Percentiles rank a stretch among this genome's conserved stretches.
Conservation (phyloP, 2,888 invertebrate species). For the Melieria crassipennis region DNA sequence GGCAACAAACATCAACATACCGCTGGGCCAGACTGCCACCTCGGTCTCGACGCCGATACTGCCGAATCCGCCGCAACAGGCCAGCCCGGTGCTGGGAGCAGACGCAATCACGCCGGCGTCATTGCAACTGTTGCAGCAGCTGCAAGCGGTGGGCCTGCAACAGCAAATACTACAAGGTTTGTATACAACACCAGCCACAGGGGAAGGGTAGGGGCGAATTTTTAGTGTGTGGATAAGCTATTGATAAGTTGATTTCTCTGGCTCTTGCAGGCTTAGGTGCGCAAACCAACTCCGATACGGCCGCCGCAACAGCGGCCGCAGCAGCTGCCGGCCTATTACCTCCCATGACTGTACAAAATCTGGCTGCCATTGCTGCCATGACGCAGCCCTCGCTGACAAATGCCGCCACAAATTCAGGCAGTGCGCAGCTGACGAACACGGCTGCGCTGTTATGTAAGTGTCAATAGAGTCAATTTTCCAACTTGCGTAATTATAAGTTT, state of each 20-base stretch:
- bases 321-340: slow-evolving; percentile 70
- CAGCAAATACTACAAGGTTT: slow-evolving; percentile 73
- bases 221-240: slow-evolving; percentile 4
- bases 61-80: slow-evolving; percentile 65
- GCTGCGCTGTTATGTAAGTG: slow-evolving; percentile 65
- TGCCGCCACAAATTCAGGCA: slow-evolving; percentile 60
- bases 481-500: slow-evolving; percentile 24
- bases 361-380: slow-evolving; percentile 83
- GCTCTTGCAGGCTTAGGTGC: slow-evolving; percentile 55
- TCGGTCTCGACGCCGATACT: slow-evolving; percentile 67
- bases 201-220: neutral
- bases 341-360: slow-evolving; percentile 90
- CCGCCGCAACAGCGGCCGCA: slow-evolving; percentile 59
- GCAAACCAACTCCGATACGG: slow-evolving; percentile 59
- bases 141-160: slow-evolving; percentile 74
- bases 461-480: slow-evolving; percentile 7
- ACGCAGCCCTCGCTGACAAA: slow-evolving; percentile 66
- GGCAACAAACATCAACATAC: slow-evolving; percentile 69
- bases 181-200: neutral
- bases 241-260: slow-evolving; percentile 32
- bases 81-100: slow-evolving; percentile 65
- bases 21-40: slow-evolving; percentile 68
- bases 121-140: slow-evolving; percentile 73
- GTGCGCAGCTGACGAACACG: slow-evolving; percentile 64
- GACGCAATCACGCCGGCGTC: slow-evolving; percentile 72